Conservation (phyloP, 2,113 vertebrate genomes). For the Neomonachus schauinslandi region DNA sequence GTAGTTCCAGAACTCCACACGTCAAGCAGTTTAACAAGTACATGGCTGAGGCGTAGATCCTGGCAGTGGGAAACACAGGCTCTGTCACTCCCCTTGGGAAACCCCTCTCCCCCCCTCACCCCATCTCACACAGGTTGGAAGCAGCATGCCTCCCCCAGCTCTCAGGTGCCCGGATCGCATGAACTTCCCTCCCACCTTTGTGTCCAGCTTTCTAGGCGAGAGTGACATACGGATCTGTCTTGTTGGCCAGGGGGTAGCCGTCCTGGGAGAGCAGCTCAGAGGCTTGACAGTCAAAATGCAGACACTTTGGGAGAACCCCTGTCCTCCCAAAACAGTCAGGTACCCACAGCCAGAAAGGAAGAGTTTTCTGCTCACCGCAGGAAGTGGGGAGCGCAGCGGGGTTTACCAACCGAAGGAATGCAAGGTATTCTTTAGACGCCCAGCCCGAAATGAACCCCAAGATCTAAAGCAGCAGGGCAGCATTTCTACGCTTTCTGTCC, state of each 20-base stretch:
- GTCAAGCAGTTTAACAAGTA: not conserved
- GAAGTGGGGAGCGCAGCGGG: accelerated
- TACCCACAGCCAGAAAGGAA: not conserved
- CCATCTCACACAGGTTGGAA: not conserved
- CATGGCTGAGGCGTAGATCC: accelerated
- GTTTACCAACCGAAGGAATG: not conserved
- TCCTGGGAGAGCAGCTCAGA: not conserved
- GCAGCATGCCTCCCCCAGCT: not conserved
- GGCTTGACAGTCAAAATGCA: not conserved
- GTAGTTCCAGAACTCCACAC: not conserved
- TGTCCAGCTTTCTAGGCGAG: not conserved
- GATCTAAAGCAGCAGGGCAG: not conserved
- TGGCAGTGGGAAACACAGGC: not conserved
- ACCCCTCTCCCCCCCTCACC: too few species aligned
- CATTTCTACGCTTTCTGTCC: not conserved
- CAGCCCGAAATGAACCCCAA: not conserved
- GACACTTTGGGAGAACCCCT: not conserved
- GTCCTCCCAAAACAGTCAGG: not conserved
- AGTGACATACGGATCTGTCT: not conserved
- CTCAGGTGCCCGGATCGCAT: not conserved
- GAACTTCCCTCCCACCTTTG: not conserved
- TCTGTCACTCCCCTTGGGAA: too few species aligned
- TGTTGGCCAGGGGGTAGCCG: accelerated
- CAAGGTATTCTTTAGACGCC: not conserved
- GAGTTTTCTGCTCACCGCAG: not conserved